Conservation (phyloP, 2,797 vertebrate genomes). For the Tenualosa thibaudeaui region DNA sequence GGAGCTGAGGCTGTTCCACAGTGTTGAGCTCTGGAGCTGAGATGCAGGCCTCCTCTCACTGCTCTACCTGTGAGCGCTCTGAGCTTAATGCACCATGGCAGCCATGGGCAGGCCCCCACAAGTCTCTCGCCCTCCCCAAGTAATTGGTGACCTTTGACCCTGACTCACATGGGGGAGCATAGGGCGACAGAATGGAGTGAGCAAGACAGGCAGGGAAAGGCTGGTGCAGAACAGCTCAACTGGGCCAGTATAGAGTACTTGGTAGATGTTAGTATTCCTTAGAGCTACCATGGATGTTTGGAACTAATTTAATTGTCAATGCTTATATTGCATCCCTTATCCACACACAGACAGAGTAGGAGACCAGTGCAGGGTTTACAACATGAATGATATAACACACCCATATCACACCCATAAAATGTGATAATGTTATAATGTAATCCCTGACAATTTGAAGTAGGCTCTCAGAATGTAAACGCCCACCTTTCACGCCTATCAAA, state of each 20-base stretch:
- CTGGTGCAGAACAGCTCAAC: background rate
- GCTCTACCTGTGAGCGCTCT: slow-evolving; percentile 72
- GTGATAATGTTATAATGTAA: no score
- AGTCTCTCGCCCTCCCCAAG: slow-evolving; percentile 82
- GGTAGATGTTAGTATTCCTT: background rate
- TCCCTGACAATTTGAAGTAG: no score
- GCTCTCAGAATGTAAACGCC: no score
- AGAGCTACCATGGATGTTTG: background rate
- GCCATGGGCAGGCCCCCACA: slow-evolving; percentile 77
- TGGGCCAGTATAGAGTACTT: background rate
- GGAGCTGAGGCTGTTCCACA: slow-evolving; percentile 3
- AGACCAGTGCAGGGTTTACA: background rate
- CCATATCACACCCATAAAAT: no score
- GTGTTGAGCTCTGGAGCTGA: slow-evolving; percentile 40
- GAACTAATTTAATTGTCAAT: no score
- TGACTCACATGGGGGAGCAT: slow-evolving; percentile 72
- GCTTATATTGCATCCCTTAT: background rate
- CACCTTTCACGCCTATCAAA: no score
- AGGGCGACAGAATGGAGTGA: slow-evolving; percentile 44
- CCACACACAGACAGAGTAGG: background rate
- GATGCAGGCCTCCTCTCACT: slow-evolving; percentile 50
- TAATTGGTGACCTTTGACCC: slow-evolving; percentile 86
- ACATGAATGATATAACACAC: background rate
- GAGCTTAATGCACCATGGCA: slow-evolving; percentile 85
- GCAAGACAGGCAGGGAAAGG: slow-evolving; percentile 49